Base-by-base conservation (phyloP, 2,888 invertebrate genomes). In the Octonoba sinensis region DNA sequence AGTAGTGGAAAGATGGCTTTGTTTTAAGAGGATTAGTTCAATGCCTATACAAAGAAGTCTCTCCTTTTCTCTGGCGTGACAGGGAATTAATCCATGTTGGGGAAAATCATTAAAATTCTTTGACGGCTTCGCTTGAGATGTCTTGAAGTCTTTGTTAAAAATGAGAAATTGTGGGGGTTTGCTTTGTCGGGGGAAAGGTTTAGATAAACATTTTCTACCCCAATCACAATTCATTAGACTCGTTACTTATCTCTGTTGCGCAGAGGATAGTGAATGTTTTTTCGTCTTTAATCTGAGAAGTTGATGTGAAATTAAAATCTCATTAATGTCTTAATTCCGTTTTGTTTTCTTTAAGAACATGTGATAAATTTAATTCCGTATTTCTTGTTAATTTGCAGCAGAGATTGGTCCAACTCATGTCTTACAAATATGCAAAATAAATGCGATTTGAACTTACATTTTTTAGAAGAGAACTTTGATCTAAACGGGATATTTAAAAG, bases 81-180 rank as follows among this genome's bases (percentile, higher is more conserved):
- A 16, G 20, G 22, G 65, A 73, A 74, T 66, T 74, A 74, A 74
- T 74, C 74, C 74, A 36, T 11, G n/a, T 4, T 13, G n/a, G 27
- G 56, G 11, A 36, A 57, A 49, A 46, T 24, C 36, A 54, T 49
- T 76, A 22, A 36, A 67, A 46, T 54, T 46, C 15, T 67, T 76
- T 69, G 73, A 73, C 27, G 73, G 46, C 16, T 36, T 56, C 54
- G n/a, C 44, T 36, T 59, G 60, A 20, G 22, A 49, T 49, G 20
- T n/a, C 54, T n/a, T 62, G 60, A 69, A 54, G 75, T 70, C 67
- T 76, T 62, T 54, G 59, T 76, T 76, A 76, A 76, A 76, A 76
- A 70, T 64, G 27, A 60, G 44, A 15, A 49, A 62, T 59, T 24
- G 24, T 15, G 16, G 11, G 36, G 6, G 3, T 11, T 36, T 36